A percentile compares a stretch with the other conserved stretches of the same genome.
Conservation (phyloP, 2,797 vertebrate species). For the Ceryle rudis region DNA sequence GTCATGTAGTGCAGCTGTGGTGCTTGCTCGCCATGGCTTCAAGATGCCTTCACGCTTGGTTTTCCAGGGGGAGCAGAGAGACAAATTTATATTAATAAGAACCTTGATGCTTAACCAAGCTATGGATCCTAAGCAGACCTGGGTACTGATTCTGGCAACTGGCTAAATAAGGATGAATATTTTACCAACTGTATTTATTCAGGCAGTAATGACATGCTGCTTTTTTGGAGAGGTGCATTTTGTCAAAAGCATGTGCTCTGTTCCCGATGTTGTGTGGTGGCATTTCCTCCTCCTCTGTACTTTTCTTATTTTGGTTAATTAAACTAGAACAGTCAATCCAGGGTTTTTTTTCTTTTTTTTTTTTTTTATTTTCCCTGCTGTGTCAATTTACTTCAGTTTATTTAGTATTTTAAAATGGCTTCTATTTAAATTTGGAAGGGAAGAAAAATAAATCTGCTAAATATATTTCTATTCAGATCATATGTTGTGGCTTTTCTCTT, state of each 20-base stretch:
- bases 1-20: neutral
- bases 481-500: slow-evolving; percentile 57
- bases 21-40: neutral
- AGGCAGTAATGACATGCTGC: slow-evolving; percentile 36
- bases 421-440: slow-evolving; percentile 58
- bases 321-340: neutral
- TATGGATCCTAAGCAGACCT: neutral
- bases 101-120: neutral
- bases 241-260: slow-evolving; percentile 9
- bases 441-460: slow-evolving; percentile 57
- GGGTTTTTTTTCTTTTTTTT: neutral
- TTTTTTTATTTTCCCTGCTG: neutral
- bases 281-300: neutral
- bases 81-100: neutral
- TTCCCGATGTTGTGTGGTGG: neutral
- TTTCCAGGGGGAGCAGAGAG: neutral
- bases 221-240: neutral
- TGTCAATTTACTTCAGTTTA: neutral
- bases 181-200: slow-evolving; percentile 3
- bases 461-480: slow-evolving; percentile 60
- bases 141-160: neutral
- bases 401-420: slow-evolving; percentile 41
- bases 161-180: neutral
- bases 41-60: neutral
- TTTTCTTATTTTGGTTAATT: slow-evolving; percentile 33